phyloP scores from a whole-genome alignment of 2,113 vertebrate species.

The Pionites leucogaster region DNA sequence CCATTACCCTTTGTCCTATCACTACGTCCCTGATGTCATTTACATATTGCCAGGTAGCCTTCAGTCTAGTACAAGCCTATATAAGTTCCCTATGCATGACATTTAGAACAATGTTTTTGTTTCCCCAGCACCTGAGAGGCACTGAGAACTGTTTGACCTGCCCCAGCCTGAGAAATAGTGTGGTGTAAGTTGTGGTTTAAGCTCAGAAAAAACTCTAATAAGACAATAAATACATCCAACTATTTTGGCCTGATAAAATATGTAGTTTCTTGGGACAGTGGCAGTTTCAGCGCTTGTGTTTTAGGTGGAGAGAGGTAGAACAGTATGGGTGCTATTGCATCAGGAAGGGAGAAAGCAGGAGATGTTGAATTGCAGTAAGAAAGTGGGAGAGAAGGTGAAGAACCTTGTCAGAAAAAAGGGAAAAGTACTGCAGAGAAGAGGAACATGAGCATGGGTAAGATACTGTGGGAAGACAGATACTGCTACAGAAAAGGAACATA shows the following conservation, averaged over 20 bases:
- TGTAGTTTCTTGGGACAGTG: not conserved
- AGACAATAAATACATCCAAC: not conserved
- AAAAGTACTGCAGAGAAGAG: not conserved
- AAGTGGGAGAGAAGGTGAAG: not conserved
- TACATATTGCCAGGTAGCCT: not conserved
- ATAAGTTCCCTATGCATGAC: not conserved
- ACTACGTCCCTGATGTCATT: not conserved
- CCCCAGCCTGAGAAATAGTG: not conserved
- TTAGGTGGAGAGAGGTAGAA: not conserved
- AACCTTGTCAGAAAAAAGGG: not conserved
- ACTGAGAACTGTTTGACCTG: not conserved
- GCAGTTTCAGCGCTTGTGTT: not conserved
- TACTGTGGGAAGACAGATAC: not conserved
- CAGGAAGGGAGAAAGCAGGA: not conserved
- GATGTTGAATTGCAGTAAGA: not conserved
- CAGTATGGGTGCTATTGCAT: fast-evolving
- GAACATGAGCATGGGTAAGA: not conserved
- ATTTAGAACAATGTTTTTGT: not conserved
- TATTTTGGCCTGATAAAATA: not conserved
- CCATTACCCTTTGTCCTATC: not conserved
- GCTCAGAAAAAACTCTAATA: not conserved
- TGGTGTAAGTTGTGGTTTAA: not conserved
- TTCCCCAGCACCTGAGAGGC: not conserved
- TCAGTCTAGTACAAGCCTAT: not conserved
- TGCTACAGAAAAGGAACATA: not conserved